Base-by-base conservation (phyloP, 1,140 invertebrate species). In the Hesperophylax magnus region DNA sequence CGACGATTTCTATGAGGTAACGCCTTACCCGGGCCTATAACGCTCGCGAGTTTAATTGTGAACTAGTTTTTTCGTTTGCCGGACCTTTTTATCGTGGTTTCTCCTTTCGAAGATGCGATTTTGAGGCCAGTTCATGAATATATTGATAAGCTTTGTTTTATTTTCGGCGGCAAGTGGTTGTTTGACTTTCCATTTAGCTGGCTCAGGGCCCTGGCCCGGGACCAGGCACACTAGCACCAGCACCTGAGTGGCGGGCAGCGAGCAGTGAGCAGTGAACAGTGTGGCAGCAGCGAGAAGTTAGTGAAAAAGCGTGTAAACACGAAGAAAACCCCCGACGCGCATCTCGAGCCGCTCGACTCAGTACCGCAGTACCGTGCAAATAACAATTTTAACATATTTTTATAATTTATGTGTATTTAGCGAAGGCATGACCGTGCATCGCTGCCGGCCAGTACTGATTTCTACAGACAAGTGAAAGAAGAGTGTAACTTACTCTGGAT, bases 381-480 rank as follows among this genome's bases (percentile, higher is more conserved):
- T 54, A 67, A 18, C 18, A 63, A 77, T 53, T 52, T 52, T 24
- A 53, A 61, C 65, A 69, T 52, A 69, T 78, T 78, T 54, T 78
- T 69, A 22, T 69, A 78, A 69, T 78, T 69, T 27, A 69, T 56
- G 77, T 52, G 77, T 67, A 69, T 56, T 78, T 69, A 65, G 27
- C 61, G 34, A 17, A 69, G 53, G 22, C 61, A 69, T 63, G 52
- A 61, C 24, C 47, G 61, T 63, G 63, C 75, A 65, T 52, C 75
- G 60, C 75, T 22, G 24, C 17, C 75, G 75, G 60, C 58, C 39
- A 63, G 31, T 47, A 52, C 61, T 20, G 77, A 78, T 78, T 78
- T 78, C 77, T 78, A 78, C 27, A 20, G 11, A 69, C 4, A n/a
- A 54, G 77, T 69, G 77, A 78, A 78, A 78, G 77, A 78, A 69